A percentile compares a stretch with the other conserved stretches of the same genome.
Conservation (phyloP, 2,888 invertebrate species). For the Corbicula japonica region DNA sequence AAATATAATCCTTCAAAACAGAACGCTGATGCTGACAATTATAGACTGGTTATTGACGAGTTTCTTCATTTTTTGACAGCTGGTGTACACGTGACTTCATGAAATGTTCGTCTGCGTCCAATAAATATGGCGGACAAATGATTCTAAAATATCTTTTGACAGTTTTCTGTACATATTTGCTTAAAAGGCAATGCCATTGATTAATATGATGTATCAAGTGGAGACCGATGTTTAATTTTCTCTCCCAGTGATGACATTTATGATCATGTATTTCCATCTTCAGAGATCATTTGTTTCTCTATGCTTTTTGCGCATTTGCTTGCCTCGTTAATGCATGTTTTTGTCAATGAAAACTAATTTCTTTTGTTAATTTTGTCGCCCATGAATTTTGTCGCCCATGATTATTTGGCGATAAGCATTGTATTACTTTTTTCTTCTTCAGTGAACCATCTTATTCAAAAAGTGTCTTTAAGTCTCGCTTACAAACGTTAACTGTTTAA, state of each 20-base stretch:
- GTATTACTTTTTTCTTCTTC: no score
- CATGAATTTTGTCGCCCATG: no score
- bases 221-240: slow-evolving; percentile 35
- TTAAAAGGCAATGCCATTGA: slow-evolving; percentile 50
- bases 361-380: no score
- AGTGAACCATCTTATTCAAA: no score
- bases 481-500: no score
- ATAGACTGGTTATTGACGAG: slow-evolving; percentile 34
- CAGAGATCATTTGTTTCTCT: no score
- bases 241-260: slow-evolving; percentile 29
- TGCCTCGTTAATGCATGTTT: no score
- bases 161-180: slow-evolving; percentile 65
- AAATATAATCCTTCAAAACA: slow-evolving; percentile 20
- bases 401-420: no score
- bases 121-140: slow-evolving; percentile 40
- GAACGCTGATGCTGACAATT: slow-evolving; percentile 27
- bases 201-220: slow-evolving; percentile 50
- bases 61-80: slow-evolving; percentile 61
- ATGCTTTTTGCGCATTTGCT: no score
- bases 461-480: no score
- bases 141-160: slow-evolving; percentile 61
- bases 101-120: slow-evolving; percentile 60
- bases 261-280: slow-evolving; percentile 12
- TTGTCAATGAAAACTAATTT: no score
- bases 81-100: slow-evolving; percentile 63